Base-by-base conservation (phyloP, 2,888 invertebrate species). In the Ophraella communa region DNA sequence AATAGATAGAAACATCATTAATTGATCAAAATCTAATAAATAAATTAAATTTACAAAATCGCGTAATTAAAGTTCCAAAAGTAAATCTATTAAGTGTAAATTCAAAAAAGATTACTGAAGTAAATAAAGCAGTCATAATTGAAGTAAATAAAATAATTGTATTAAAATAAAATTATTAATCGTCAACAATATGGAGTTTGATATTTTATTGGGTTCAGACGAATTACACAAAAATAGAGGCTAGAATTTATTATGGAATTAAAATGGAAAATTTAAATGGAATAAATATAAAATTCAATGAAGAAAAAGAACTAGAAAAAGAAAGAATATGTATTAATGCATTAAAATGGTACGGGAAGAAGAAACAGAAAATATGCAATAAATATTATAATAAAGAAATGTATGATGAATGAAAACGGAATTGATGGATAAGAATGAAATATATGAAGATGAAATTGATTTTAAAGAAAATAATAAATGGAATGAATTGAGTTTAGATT, bases 141-240 rank as follows among this genome's bases (percentile, higher is more conserved):
- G 7, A 27, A 27, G 4, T 27, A 27, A 27, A 27, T 7, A 27
- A 8, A 27, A 8, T 27, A 27, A 4, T 27, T 4, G 8, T 27
- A 8, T 27, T 27, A 23, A 39, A 21, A 18, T 54, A 21, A 35
- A 54, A 54, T 54, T 45, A 45, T 10, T 45, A 18, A 54, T 24
- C 21, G 21, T 54, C 4, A 5, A 33, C 10, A 23, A 55, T 23
- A 24, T 55, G 27, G 23, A 17, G 17, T 27, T 39, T 44, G 44
- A 44, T 5, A 14, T 18, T 24, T 24, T 24, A n/a, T 39, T 55
- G 14, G 55, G 55, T n/a, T 42, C 44, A 35, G 55, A 55, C 44
- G 24, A 55, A 23, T 14, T 44, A 11, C 11, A 42, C 3, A 44
- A n/a, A 24, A 17, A 23, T 35, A 14, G 18, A 11, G 39, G 39